phyloP scores from a whole-genome alignment of 2,113 vertebrate species.

The Thryonomys swinderianus region DNA sequence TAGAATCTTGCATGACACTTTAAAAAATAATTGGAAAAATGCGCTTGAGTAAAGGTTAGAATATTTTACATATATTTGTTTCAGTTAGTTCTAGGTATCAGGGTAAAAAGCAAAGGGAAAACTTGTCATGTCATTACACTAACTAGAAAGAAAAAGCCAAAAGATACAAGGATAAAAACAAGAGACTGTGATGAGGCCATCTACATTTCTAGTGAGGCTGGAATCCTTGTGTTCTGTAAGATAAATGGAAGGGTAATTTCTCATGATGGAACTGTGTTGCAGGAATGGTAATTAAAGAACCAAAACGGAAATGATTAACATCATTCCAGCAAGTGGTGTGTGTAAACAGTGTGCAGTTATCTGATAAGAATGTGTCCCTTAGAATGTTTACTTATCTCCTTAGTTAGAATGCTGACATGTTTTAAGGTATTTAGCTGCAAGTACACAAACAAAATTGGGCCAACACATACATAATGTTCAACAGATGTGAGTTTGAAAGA shows the following conservation, averaged over 20 bases:
- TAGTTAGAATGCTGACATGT: constrained; percentile 69
- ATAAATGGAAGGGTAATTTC: constrained; percentile 51
- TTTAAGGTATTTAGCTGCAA: constrained; percentile 74
- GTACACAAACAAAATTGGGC: constrained; percentile 77
- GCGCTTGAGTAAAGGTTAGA: background rate
- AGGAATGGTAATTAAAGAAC: background rate
- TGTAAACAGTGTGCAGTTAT: constrained; percentile 66
- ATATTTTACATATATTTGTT: background rate
- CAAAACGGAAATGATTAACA: constrained; percentile 65
- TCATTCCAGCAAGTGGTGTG: constrained; percentile 68
- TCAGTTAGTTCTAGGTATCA: background rate
- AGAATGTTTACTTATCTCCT: constrained; percentile 63
- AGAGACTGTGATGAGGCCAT: background rate
- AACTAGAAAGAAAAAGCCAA: background rate
- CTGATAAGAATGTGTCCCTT: constrained; percentile 68
- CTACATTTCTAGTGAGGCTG: background rate
- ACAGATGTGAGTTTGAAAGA: constrained; percentile 74
- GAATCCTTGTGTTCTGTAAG: constrained; percentile 35
- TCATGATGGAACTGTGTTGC: constrained; percentile 29
- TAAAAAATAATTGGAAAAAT: background rate
- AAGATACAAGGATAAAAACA: background rate
- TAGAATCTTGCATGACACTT: background rate
- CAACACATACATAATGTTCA: constrained; percentile 75
- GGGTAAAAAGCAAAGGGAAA: background rate
- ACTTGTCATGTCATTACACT: background rate